These are phyloP conservation scores for Theocolax elegans DNA, from an alignment of 1,140 invertebrate genomes.

Conservation along the genomic window DNA sequence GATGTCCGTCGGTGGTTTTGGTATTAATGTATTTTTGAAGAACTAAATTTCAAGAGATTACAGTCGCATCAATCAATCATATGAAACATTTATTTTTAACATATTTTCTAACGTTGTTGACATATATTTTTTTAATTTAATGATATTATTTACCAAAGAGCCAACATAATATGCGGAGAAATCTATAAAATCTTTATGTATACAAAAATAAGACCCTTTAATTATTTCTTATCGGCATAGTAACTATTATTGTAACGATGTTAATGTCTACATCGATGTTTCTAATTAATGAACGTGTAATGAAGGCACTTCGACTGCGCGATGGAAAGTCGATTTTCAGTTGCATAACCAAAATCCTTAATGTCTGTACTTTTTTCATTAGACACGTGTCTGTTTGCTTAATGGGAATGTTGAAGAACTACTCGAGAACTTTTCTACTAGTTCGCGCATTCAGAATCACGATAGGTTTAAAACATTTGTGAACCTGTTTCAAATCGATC, in stretches of 20 bases:
- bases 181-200: too few species aligned
- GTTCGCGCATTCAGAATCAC: constrained; percentile 17
- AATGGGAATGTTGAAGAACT: constrained; percentile 36
- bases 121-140: too few species aligned
- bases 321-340: too few species aligned
- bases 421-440: constrained; percentile 36
- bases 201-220: too few species aligned
- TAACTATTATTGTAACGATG: too few species aligned
- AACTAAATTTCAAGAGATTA: not conserved
- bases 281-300: too few species aligned
- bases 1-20: not conserved
- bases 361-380: constrained; percentile 29
- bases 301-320: too few species aligned
- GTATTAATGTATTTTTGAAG: not conserved
- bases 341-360: not conserved
- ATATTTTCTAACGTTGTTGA: not conserved
- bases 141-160: too few species aligned
- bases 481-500: not conserved
- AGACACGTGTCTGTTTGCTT: constrained; percentile 27
- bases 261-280: too few species aligned
- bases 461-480: not conserved
- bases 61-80: too few species aligned
- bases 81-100: not conserved
- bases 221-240: too few species aligned
- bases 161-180: too few species aligned